These are phyloP conservation scores for Thyatira batis DNA, from an alignment of 2,888 invertebrate genomes.

Conservation along the genomic window DNA sequence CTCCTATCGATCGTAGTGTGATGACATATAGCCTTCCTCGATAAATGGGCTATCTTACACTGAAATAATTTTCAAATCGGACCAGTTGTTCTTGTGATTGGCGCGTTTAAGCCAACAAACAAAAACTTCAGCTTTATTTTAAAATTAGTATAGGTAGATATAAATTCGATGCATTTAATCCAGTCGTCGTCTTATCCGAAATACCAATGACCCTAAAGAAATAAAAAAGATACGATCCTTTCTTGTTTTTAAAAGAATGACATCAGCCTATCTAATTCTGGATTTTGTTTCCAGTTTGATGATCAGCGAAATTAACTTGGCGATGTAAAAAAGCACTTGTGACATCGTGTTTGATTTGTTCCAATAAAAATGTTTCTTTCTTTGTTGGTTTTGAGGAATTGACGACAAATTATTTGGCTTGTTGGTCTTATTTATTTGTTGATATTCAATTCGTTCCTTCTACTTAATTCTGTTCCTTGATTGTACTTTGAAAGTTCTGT, in stretches of 20 bases:
- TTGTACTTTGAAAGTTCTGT: too few relatives aligned
- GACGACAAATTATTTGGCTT: too few relatives aligned
- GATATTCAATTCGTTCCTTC: too few relatives aligned
- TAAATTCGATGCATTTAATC: background rate
- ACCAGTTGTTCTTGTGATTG: too few relatives aligned
- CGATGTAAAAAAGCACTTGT: background rate
- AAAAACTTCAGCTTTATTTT: too few relatives aligned
- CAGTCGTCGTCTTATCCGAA: background rate
- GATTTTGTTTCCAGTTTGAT: background rate
- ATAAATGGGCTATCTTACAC: too few relatives aligned
- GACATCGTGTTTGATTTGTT: background rate
- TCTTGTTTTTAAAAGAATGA: background rate
- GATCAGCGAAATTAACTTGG: background rate
- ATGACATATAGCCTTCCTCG: too few relatives aligned
- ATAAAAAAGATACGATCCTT: slow-evolving; percentile 1
- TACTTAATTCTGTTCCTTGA: too few relatives aligned
- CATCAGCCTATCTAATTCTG: slow-evolving; percentile 1
- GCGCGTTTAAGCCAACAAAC: too few relatives aligned
- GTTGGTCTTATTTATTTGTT: too few relatives aligned
- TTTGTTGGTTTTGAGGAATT: background rate
- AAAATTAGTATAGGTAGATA: background rate
- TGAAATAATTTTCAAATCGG: too few relatives aligned
- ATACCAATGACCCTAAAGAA: background rate
- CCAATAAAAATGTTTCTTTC: background rate
- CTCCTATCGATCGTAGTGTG: too few relatives aligned